phyloP scores from a whole-genome alignment of 2,888 invertebrate genomes.

The Lepas anatifera region DNA sequence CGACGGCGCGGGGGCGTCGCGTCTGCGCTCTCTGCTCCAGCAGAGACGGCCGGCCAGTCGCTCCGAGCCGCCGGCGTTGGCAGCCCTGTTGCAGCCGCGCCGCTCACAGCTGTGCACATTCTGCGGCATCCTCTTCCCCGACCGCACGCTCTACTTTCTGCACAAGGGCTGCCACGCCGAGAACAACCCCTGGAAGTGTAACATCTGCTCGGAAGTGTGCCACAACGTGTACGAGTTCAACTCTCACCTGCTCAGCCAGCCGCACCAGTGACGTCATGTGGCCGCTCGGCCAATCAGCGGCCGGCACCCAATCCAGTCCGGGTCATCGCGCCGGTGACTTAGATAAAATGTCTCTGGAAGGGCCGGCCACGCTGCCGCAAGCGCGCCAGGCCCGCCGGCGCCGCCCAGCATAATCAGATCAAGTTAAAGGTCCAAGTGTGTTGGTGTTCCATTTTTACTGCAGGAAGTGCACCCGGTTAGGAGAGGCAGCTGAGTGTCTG shows the following conservation, averaged over 20 bases:
- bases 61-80: background rate
- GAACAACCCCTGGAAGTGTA: constrained; percentile 94
- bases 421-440: no score
- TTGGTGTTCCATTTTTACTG: no score
- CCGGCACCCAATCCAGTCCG: no score
- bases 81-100: background rate
- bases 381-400: no score
- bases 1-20: background rate
- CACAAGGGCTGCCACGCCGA: constrained; percentile 98
- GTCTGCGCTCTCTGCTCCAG: background rate
- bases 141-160: constrained; percentile 88
- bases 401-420: no score
- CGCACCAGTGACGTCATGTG: constrained; percentile 53
- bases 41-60: background rate
- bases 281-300: background rate
- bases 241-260: constrained; percentile 85
- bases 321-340: no score
- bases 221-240: constrained; percentile 94
- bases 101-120: constrained; percentile 55
- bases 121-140: constrained; percentile 89
- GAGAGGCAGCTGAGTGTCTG: no score
- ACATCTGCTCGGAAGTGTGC: constrained; percentile 91
- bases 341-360: no score
- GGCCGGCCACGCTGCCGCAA: no score
- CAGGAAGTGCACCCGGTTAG: no score